phyloP scores from a whole-genome alignment of 92 coral and sea anemone species.

The Epizoanthus stellaris region DNA sequence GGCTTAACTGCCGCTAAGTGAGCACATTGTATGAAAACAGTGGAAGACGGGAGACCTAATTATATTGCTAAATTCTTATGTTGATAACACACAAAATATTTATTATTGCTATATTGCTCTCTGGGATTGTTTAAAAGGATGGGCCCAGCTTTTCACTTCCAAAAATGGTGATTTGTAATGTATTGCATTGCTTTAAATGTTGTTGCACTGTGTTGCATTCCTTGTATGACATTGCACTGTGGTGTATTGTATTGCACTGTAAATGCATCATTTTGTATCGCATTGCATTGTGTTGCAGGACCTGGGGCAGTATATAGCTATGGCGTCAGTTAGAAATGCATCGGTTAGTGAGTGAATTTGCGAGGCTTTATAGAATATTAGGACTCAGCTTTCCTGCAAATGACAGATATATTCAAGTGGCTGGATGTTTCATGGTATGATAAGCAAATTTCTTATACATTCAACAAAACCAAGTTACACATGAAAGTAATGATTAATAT shows the following conservation, averaged over 20 bases:
- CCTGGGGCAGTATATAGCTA: constrained; percentile 9
- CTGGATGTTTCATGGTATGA: not conserved
- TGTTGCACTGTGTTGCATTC: not conserved
- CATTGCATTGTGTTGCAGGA: constrained; percentile 21
- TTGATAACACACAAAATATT: no score
- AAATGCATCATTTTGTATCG: constrained; percentile 5
- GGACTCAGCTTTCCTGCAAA: constrained; percentile 6
- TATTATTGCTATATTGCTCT: no score
- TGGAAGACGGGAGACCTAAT: no score
- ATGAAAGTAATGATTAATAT: no score
- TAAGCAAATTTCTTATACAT: no score
- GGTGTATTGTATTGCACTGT: constrained; percentile 13
- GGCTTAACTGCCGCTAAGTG: no score
- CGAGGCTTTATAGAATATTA: not conserved
- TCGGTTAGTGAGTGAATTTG: constrained; percentile 24
- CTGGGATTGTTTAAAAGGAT: no score
- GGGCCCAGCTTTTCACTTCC: no score
- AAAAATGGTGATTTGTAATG: not conserved
- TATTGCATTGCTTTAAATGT: not conserved
- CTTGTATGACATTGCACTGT: not conserved
- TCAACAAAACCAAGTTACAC: no score
- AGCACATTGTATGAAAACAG: no score
- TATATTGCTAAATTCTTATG: no score
- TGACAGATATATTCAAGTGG: not conserved
- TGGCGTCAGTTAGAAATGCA: not conserved